Percentiles rank a stretch among this genome's conserved stretches.
Evolutionary conservation across 2,113 vertebrate genomes (phyloP).

Genomic region (Tringa solitaria): DNA sequence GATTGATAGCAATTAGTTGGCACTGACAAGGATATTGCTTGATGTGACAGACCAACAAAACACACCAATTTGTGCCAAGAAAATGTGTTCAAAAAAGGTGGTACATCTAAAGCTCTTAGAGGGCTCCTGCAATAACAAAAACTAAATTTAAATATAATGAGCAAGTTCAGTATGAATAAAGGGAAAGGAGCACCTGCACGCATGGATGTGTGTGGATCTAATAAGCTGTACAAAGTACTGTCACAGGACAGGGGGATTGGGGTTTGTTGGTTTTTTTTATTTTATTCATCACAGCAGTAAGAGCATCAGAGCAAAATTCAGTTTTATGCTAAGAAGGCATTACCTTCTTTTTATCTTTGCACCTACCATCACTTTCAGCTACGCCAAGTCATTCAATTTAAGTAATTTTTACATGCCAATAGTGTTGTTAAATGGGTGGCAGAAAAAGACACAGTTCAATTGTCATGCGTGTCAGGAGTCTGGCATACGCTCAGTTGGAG

Average conservation of each 20-base stretch:
- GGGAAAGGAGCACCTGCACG: background rate
- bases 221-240: background rate
- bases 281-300: background rate
- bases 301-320: background rate
- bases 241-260: background rate
- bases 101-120: background rate
- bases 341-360: background rate
- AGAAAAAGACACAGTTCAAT: conserved; percentile 49
- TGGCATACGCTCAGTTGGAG: conserved; percentile 44
- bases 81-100: conserved; percentile 52
- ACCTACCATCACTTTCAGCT: background rate
- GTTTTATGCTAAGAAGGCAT: background rate
- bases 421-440: conserved; percentile 25
- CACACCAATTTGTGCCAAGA: conserved; percentile 49
- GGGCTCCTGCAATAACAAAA: background rate
- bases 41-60: conserved; percentile 69
- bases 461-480: conserved; percentile 54
- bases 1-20: conserved; percentile 62
- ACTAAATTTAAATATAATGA: background rate
- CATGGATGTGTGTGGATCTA: background rate
- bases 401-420: conserved; percentile 43
- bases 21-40: conserved; percentile 59
- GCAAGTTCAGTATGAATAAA: background rate
- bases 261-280: background rate
- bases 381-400: background rate